Base-by-base conservation (phyloP, 2,797 vertebrate species). In the Sebastes steindachneri region DNA sequence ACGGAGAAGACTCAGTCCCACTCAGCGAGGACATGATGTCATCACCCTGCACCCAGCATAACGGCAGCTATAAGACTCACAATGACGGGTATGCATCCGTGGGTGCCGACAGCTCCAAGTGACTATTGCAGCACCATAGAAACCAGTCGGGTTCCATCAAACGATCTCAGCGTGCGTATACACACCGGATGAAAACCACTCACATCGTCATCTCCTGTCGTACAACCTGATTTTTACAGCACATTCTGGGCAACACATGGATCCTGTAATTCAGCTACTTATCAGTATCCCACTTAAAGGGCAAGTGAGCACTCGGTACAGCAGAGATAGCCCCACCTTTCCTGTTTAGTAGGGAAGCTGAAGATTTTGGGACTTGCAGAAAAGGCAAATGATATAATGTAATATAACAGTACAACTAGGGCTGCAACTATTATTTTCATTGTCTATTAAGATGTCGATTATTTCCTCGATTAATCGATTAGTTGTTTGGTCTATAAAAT, bases 41-140 rank as follows among this genome's bases (percentile, higher is more conserved):
- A 85, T 91, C 95, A 2, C 95, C 94, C 62, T 91, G 91, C 67
- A 77, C 92, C 23, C 96, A 96, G 58, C 97, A 97, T 77, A 99
- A 99, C 4, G 98, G 98, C 73, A 97, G 96, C 93, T 98, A 96
- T 93, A 95, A 94, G 86, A 94, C 85, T 33, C 84, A 59, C 82
- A 74, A 7, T 0, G 84, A 97, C 57, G 95, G 95, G 55, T 91
- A 92, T 3, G 87, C 91, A 0, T 37, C 93, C 11, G 28, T 88
- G 89, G 93, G 94, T 67, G 86, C 95, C 1, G 90, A 94, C 69
- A 68, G 76, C 3, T 87, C 91, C 79, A 95, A 97, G 85, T 94
- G 91, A 95, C 69, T 70, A 0, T 55, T 8, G 4, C 23, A 12
- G 2, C 51, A 3, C 26, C 9, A 1, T 7, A 21, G 31, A 77